Base-by-base conservation (phyloP, 2,113 vertebrate species). In the Crotalus helleri region DNA sequence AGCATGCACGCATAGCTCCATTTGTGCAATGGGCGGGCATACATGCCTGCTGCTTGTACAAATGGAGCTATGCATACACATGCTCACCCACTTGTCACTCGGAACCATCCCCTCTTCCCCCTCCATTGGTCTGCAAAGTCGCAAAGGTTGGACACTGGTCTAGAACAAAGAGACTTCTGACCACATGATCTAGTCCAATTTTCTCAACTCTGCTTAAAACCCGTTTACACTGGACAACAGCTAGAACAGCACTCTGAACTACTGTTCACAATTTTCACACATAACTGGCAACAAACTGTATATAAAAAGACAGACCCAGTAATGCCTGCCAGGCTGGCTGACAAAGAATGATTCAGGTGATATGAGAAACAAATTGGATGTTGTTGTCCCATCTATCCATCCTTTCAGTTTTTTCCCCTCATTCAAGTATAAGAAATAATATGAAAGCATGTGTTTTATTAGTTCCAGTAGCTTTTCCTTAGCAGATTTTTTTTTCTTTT, bases 321-420 rank as follows among this genome's bases (percentile, higher is more conserved):
- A 86, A 87, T 49, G 46, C 12, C 46, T 87, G 85, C 46, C 10
- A 29, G 4, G 24, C 85, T 51, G 46, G 46, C 10, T 93, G 94
- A 91, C 9, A 29, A 90, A 94, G 95, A 93, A 95, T 92, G 49
- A 69, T 87, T 92, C 54, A 90, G 93, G 94, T 26, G 74, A 3
- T 49, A 15, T 29, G 26, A 64, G 88, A 69, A 88, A 94, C 61
- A 93, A 92, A 53, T 24, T 49, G 91, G 26, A 94, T 94, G 93
- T 95, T 94, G 12, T 44, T 19, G 55, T 1, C 23, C 92, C 87
- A 13, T 94, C 51, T 92, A 0, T 87, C 90, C 53, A 94, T n/a
- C 26, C 93, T 21, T 69, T 13, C 64, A 69, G 29, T 13, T 87
- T n/a, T 17, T 19, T 9, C 46, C 55, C 55, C 2, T 64, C 92